A percentile compares a stretch with the other conserved stretches of the same genome.
phyloP scores from a whole-genome alignment of 2,888 invertebrate genomes.

The Ptychoptera contaminata region DNA sequence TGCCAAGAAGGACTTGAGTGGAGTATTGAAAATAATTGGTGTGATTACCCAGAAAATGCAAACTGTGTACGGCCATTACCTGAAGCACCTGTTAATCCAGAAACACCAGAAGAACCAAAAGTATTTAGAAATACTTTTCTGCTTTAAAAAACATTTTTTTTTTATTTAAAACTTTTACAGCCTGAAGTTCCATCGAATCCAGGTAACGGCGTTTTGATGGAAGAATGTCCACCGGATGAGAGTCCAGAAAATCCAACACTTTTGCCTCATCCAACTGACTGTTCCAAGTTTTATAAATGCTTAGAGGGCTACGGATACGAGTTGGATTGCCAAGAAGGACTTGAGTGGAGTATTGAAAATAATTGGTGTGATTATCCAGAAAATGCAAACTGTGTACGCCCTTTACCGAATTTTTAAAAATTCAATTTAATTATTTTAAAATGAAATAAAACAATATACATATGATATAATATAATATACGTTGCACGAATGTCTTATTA shows the following conservation, averaged over 20 bases:
- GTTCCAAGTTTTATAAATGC: conserved; percentile 3
- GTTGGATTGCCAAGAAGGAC: not conserved
- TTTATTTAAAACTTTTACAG: not conserved
- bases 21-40: not conserved
- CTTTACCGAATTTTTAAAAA: not conserved
- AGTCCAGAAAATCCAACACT: not conserved
- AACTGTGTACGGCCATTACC: not conserved
- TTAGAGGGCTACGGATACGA: not conserved
- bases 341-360: conserved; percentile 1
- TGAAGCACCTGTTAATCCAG: no score
- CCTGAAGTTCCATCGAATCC: no score
- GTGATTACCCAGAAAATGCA: no score
- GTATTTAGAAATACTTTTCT: not conserved
- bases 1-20: not conserved
- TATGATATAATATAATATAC: no score
- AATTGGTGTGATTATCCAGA: conserved; percentile 1
- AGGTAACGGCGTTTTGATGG: no score
- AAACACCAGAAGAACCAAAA: no score
- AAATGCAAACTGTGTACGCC: conserved; percentile 1
- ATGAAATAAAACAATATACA: no score
- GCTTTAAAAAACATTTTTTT: not conserved
- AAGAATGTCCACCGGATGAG: not conserved
- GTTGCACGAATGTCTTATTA: no score
- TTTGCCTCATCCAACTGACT: conserved; percentile 3
- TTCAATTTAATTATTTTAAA: not conserved